A percentile compares a stretch with the other conserved stretches of the same genome.
Conservation (phyloP, 1,140 invertebrate species). For the Drosophila tristis region DNA sequence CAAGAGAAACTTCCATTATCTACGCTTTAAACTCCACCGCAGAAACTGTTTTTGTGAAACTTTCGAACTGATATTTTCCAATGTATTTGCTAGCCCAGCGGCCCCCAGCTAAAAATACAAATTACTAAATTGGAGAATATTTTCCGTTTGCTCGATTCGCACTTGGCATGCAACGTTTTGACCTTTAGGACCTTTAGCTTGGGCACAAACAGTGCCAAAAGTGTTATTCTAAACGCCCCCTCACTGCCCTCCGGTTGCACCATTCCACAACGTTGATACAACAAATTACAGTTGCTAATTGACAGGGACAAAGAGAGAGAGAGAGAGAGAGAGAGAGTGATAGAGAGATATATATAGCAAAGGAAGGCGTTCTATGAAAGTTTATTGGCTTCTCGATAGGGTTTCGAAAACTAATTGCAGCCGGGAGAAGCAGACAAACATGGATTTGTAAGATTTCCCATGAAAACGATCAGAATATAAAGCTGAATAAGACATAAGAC, state of each 20-base stretch:
- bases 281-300: constrained; percentile 45
- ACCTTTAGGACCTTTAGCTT: constrained; percentile 50
- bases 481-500: too few relatives aligned
- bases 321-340: not conserved
- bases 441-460: constrained; percentile 66
- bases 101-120: constrained; percentile 34
- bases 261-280: constrained; percentile 1
- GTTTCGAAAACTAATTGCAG: constrained; percentile 64
- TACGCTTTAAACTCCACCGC: too few relatives aligned
- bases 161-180: constrained; percentile 28
- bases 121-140: constrained; percentile 29
- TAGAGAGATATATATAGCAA: not conserved
- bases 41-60: not conserved
- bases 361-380: constrained; percentile 22
- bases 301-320: not conserved
- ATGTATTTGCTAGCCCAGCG: constrained; percentile 9
- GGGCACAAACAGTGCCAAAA: constrained; percentile 2
- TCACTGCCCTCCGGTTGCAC: not conserved
- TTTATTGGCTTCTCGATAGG: constrained; percentile 65
- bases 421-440: constrained; percentile 22
- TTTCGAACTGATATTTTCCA: constrained; percentile 6
- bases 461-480: not conserved
- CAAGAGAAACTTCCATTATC: too few relatives aligned
- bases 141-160: constrained; percentile 24
- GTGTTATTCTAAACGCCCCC: constrained; percentile 18